These are phyloP conservation scores for Luffia ferchaultella DNA, from an alignment of 2,888 invertebrate species.

Conservation along the genomic window DNA sequence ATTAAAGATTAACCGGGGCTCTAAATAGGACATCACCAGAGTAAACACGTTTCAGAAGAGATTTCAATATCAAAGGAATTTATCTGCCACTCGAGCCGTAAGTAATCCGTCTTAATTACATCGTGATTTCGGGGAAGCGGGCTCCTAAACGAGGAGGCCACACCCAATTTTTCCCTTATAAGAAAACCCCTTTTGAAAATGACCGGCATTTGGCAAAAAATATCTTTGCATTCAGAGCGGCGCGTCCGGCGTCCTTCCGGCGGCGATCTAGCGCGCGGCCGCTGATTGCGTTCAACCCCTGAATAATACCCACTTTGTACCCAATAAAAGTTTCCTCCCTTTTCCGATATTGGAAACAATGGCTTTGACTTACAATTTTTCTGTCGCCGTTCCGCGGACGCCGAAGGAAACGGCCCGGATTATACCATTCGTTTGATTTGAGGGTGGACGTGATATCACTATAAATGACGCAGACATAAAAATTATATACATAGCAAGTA, in stretches of 20 bases:
- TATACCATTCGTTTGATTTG: constrained; percentile 55
- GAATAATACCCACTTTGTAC: constrained; percentile 62
- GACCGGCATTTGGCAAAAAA: constrained; percentile 52
- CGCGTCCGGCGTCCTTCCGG: constrained; percentile 42
- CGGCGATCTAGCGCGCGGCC: constrained; percentile 25
- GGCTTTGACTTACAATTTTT: constrained; percentile 56
- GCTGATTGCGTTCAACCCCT: constrained; percentile 51
- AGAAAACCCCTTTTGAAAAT: constrained; percentile 56
- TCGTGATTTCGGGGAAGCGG: constrained; percentile 32
- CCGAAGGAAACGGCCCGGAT: constrained; percentile 38
- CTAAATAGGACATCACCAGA: background rate
- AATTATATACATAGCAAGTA: constrained; percentile 9
- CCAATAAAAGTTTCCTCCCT: constrained; percentile 57
- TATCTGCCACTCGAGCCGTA: background rate
- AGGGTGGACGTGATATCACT: constrained; percentile 49
- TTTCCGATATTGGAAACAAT: constrained; percentile 58
- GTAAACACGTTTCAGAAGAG: background rate
- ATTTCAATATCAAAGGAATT: background rate
- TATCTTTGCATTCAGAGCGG: constrained; percentile 60
- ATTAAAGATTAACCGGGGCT: background rate
- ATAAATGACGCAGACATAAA: constrained; percentile 33
- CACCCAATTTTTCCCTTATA: constrained; percentile 39
- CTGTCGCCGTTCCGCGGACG: constrained; percentile 28
- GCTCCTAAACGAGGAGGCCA: constrained; percentile 49
- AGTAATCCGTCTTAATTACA: constrained; percentile 34